These are phyloP conservation scores for Cecropterus lyciades DNA, from an alignment of 1,140 invertebrate species.

Conservation along the genomic window DNA sequence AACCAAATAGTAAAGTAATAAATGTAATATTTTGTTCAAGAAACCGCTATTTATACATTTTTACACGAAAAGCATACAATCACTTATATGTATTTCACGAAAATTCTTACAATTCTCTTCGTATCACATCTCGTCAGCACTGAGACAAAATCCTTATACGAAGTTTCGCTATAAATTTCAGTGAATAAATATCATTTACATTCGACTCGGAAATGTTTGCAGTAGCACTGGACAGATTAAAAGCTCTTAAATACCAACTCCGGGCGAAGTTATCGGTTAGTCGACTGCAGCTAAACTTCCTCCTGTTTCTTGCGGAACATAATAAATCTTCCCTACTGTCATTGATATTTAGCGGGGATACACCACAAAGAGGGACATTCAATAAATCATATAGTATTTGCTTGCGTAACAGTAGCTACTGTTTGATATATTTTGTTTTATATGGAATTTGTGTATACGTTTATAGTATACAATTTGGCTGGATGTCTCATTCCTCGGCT, in stretches of 20 bases:
- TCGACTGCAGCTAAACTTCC: constrained; percentile 69
- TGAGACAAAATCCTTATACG: constrained; percentile 23
- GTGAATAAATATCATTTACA: constrained; percentile 39
- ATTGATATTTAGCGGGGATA: constrained; percentile 72
- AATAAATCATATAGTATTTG: constrained; percentile 34
- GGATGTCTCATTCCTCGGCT: too few relatives aligned
- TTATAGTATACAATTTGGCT: too few relatives aligned
- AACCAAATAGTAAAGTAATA: too few relatives aligned
- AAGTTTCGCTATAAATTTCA: constrained; percentile 37
- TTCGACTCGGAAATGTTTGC: constrained; percentile 54
- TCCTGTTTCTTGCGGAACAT: constrained; percentile 70
- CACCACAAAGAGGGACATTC: constrained; percentile 43
- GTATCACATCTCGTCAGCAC: constrained; percentile 1
- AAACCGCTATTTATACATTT: too few relatives aligned
- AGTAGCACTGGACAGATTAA: constrained; percentile 67
- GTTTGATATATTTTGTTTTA: not conserved
- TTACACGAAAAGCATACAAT: too few relatives aligned
- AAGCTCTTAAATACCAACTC: constrained; percentile 66
- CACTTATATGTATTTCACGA: too few relatives aligned
- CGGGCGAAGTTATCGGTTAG: constrained; percentile 65
- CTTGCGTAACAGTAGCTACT: constrained; percentile 12
- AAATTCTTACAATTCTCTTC: not conserved
- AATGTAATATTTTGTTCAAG: too few relatives aligned
- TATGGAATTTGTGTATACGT: not conserved
- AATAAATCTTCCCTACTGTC: constrained; percentile 76